phyloP scores from a whole-genome alignment of 2,797 vertebrate species.

The Oreortyx pictus region DNA sequence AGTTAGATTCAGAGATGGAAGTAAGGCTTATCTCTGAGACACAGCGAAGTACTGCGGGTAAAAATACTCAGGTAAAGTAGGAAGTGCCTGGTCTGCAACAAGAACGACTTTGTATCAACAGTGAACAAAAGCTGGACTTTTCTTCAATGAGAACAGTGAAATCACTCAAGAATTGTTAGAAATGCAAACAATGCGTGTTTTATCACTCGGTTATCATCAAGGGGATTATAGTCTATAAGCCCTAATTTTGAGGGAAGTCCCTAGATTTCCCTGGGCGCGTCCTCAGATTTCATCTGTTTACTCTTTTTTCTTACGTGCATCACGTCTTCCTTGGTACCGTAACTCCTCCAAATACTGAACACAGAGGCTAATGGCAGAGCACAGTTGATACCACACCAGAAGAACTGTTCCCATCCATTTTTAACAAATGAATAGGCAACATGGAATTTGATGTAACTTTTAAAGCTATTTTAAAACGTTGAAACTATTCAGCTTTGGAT shows the following conservation, averaged over 20 bases:
- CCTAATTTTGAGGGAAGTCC: constrained; percentile 73
- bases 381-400: neutral
- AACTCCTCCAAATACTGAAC: neutral
- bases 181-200: constrained; percentile 52
- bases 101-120: constrained; percentile 54
- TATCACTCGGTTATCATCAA: constrained; percentile 60
- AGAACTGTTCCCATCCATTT: neutral
- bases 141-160: constrained; percentile 45
- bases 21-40: constrained; percentile 44
- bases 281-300: constrained; percentile 63
- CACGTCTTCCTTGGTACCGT: neutral
- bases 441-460: neutral
- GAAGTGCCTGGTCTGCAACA: constrained; percentile 55
- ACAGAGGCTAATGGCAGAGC: neutral
- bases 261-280: constrained; percentile 49
- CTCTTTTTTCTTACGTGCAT: constrained; percentile 43
- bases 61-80: constrained; percentile 69
- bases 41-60: constrained; percentile 42
- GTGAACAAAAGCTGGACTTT: constrained; percentile 53
- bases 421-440: neutral
- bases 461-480: neutral
- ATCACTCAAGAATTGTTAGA: constrained; percentile 62
- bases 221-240: constrained; percentile 59
- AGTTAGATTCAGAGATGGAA: constrained; percentile 23
- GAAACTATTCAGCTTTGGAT: neutral